A percentile compares a stretch with the other conserved stretches of the same genome.
Evolutionary conservation across 2,797 vertebrate species (phyloP).

Genomic region (Centropyge bicolor): DNA sequence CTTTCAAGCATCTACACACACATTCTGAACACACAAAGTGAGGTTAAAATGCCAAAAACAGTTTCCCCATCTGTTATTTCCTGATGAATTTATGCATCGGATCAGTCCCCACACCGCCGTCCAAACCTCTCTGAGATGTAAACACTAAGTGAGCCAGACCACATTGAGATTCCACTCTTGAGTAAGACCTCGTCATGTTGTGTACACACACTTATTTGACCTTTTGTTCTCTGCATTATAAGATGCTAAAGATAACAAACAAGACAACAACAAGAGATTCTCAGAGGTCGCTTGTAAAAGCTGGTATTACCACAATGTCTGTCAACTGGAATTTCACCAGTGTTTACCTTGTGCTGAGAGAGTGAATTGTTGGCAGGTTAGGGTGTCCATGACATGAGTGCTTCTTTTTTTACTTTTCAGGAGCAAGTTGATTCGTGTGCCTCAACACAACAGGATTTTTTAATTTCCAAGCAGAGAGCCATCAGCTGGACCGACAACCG

Average conservation of each 20-base stretch:
- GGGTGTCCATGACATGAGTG: constrained; percentile 5
- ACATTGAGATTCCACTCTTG: not conserved
- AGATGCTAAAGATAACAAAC: constrained; percentile 4
- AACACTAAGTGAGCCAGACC: not conserved
- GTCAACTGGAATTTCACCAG: constrained; percentile 34
- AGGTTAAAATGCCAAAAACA: not conserved
- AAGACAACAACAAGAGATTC: constrained; percentile 2
- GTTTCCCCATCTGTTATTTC: not conserved
- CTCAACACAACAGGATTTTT: constrained; percentile 9
- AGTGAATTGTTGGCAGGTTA: constrained; percentile 20
- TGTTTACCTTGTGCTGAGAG: constrained; percentile 12
- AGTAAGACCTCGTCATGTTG: not conserved
- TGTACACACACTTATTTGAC: constrained; percentile 10
- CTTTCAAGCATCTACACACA: not conserved
- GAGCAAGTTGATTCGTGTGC: not conserved
- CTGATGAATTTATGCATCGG: no score
- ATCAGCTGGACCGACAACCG: not conserved
- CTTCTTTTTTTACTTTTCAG: not conserved
- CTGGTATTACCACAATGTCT: constrained; percentile 22
- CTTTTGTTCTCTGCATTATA: constrained; percentile 15
- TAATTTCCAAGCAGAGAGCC: not conserved
- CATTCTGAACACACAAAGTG: not conserved
- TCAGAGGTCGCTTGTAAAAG: constrained; percentile 14
- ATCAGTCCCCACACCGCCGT: not conserved
- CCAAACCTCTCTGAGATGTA: not conserved